Base-by-base conservation (phyloP, 2,797 vertebrate genomes). In the Momotus momota region DNA sequence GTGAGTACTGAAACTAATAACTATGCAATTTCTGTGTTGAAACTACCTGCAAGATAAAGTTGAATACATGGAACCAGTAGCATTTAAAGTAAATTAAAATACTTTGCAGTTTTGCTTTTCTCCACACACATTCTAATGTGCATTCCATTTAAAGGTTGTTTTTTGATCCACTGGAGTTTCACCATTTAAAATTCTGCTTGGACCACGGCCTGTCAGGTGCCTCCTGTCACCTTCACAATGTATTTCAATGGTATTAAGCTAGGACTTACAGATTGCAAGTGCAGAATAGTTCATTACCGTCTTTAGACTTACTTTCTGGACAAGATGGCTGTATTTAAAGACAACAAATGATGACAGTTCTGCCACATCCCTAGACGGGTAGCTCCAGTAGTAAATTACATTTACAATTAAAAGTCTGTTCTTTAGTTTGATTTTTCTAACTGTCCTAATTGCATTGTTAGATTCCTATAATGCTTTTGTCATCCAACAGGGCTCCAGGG, bases 1-100 rank as follows among this genome's bases (percentile, higher is more conserved):
- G 31, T 51, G 43, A n/a, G 16, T 58, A 88, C 40, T 61, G 52
- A 67, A 94, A 80, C 55, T 20, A 87, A 54, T 7, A 86, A 66
- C 74, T 62, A 41, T n/a, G 49, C 67, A 71, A 83, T 78, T 82
- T 77, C 86, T 6, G 1, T 31, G 9, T 16, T 88, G 71, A 80
- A 82, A 71, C 33, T 52, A 35, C 61, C 57, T 71, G n/a, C 45
- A 78, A 85, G 72, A 87, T 65, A 82, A 91, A 80, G 61, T 55
- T 1, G 2, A 77, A 69, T 51, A 43, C 33, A 15, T 3, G 0
- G 45, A 35, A 41, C 20, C 43, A 91, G 40, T 13, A 80, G 18
- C 33, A 46, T 78, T 95, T 92, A 54, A 84, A 67, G 23, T 14
- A 66, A 90, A 94, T 82, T 80, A 60, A 85, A 95, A 87, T 11